Conservation (phyloP, 2,888 invertebrate genomes). For the Homarus gammarus region DNA sequence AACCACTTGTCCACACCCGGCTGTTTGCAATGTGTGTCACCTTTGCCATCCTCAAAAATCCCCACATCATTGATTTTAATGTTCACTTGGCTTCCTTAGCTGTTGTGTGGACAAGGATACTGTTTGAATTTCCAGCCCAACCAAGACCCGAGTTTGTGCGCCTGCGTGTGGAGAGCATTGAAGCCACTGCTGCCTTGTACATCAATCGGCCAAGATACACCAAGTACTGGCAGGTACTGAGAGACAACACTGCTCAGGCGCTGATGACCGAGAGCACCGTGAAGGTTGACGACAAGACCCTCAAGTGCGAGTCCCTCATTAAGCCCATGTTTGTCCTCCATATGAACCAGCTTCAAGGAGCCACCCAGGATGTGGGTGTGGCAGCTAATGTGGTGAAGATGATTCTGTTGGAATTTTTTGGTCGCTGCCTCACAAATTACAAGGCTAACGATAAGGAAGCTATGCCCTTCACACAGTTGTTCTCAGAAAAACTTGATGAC, state of each 20-base stretch:
- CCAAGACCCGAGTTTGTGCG: conserved; percentile 50
- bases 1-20: conserved; percentile 51
- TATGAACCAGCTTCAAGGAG: not conserved
- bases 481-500: conserved; percentile 1
- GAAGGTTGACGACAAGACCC: conserved; percentile 1
- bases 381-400: conserved; percentile 18
- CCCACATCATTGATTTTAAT: conserved; percentile 61
- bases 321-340: conserved; percentile 62
- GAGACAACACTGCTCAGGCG: conserved; percentile 42
- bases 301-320: conserved; percentile 67
- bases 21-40: conserved; percentile 62
- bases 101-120: conserved; percentile 47
- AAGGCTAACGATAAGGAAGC: not conserved
- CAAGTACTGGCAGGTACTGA: conserved; percentile 29
- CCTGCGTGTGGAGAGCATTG: conserved; percentile 30
- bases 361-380: not conserved
- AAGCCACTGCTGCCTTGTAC: conserved; percentile 55
- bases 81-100: conserved; percentile 63
- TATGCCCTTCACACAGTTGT: conserved; percentile 45
- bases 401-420: conserved; percentile 51
- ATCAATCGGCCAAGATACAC: conserved; percentile 12
- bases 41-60: conserved; percentile 68
- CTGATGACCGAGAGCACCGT: conserved; percentile 62
- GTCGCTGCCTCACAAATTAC: conserved; percentile 46
- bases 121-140: conserved; percentile 51